phyloP scores from a whole-genome alignment of 53 echinoderm and acorn worm species.

The Arbacia lixula region DNA sequence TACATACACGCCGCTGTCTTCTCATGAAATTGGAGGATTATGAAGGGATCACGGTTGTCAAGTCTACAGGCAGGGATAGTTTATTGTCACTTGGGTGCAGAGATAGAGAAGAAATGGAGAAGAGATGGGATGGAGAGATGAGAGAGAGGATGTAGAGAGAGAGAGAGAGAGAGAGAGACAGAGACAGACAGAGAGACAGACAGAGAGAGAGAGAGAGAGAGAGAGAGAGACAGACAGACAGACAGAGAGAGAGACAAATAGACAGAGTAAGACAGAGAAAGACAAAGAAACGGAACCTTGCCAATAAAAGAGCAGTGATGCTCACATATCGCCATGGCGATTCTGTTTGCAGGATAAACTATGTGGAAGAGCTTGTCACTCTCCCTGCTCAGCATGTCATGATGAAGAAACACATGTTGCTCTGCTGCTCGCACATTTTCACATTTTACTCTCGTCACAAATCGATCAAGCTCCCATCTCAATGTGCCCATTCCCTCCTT shows the following conservation, averaged over 20 bases:
- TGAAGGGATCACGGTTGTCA: no score
- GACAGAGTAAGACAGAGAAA: background rate
- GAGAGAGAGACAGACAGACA: background rate
- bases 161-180: background rate
- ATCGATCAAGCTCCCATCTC: no score
- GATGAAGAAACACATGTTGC: no score
- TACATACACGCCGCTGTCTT: no score
- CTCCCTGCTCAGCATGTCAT: no score
- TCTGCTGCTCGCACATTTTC: no score
- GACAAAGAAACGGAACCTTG: background rate
- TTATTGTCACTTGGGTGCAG: no score
- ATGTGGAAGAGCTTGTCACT: no score
- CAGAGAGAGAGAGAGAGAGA: background rate
- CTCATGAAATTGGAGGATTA: no score
- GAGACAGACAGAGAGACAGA: background rate
- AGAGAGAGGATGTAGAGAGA: background rate
- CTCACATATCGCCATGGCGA: constrained; percentile 12
- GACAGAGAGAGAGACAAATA: background rate
- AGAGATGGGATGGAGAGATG: background rate
- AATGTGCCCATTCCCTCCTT: no score
- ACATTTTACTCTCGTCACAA: no score
- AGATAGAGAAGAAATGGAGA: background rate
- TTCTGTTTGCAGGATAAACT: background rate
- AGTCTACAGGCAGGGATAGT: no score
- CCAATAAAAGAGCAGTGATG: background rate